Conservation (phyloP, 2,888 invertebrate genomes). For the Branchellion lobata region DNA sequence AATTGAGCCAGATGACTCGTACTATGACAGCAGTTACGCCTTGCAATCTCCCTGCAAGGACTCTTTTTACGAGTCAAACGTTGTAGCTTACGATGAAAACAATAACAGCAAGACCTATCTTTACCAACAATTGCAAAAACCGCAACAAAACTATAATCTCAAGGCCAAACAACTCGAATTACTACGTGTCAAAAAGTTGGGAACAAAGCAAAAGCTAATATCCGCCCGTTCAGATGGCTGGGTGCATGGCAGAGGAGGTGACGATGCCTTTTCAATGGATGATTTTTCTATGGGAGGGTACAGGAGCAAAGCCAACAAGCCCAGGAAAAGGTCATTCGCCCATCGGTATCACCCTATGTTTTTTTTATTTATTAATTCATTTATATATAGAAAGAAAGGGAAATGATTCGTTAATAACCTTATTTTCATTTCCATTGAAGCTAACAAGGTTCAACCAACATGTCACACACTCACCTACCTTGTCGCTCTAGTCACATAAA, state of each 20-base stretch:
- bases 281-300: conserved; percentile 52
- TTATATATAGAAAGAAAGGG: too few relatives aligned
- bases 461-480: not conserved
- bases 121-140: not conserved
- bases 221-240: conserved; percentile 52
- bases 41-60: conserved; percentile 1
- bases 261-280: conserved; percentile 50
- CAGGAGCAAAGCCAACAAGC: conserved; percentile 34
- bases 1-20: not conserved
- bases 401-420: not conserved
- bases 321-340: not conserved
- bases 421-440: not conserved
- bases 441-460: too few relatives aligned
- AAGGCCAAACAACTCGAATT: conserved; percentile 30
- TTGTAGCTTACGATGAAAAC: conserved; percentile 18
- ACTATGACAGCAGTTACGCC: not conserved
- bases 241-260: conserved; percentile 53
- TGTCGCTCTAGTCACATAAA: too few relatives aligned
- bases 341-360: not conserved
- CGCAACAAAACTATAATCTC: conserved; percentile 10
- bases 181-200: conserved; percentile 16
- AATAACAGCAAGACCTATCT: conserved; percentile 6
- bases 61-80: not conserved
- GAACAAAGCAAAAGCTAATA: not conserved
- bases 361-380: not conserved